These are phyloP conservation scores for Tipula unca DNA, from an alignment of 2,888 invertebrate genomes.

Conservation along the genomic window DNA sequence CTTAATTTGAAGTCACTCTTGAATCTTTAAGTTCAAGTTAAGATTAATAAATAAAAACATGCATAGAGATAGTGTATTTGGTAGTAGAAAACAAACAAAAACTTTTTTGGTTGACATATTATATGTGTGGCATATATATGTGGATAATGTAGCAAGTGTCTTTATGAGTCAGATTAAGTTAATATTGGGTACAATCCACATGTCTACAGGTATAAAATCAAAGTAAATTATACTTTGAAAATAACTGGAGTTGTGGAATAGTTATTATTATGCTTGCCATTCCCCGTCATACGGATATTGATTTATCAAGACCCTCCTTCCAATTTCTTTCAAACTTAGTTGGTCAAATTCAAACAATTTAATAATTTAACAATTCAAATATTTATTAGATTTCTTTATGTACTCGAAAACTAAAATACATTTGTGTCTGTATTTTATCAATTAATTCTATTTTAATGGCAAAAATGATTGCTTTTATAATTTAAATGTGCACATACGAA, in stretches of 20 bases:
- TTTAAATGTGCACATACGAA: too few species aligned
- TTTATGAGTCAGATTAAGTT: background rate
- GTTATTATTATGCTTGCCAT: background rate
- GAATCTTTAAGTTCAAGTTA: background rate
- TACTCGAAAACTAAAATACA: too few species aligned
- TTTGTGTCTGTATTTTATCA: too few species aligned
- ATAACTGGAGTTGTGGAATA: background rate
- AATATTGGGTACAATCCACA: background rate
- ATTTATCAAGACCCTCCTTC: background rate
- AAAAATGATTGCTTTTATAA: too few species aligned
- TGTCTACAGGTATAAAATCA: background rate
- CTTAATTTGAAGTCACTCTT: too few species aligned
- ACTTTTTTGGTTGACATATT: background rate
- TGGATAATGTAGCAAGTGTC: background rate
- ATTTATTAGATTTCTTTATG: too few species aligned
- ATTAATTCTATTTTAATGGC: too few species aligned
- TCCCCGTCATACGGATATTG: background rate
- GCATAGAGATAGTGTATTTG: background rate
- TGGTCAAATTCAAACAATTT: background rate
- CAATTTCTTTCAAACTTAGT: background rate
- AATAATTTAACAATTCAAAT: too few species aligned
- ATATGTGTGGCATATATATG: background rate
- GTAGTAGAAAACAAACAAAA: background rate
- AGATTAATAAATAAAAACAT: background rate
- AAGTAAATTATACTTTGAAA: background rate